Evolutionary conservation across 2,797 vertebrate genomes (phyloP), one percentile per base, ranked within the genome.

Genomic region (Pipistrellus nathusii): DNA sequence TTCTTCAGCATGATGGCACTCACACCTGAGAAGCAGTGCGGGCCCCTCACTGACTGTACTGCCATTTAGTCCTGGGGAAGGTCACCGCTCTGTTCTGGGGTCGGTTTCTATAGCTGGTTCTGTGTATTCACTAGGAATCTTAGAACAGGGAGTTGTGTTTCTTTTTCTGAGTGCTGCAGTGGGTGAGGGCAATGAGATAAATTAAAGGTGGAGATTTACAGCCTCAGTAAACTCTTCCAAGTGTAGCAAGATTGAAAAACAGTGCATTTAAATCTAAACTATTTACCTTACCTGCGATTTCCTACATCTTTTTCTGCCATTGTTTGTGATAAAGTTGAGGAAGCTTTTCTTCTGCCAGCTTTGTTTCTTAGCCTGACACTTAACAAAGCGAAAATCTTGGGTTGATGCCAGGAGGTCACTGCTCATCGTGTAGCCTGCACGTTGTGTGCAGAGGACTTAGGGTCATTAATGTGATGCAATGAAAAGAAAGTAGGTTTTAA

Each of bases 331-430:
- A 35, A 80, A 1, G 41, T 41, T 93, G 38, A 75, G 66, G 94
- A 94, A 88, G 8, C 18, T 77, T 80, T 94, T 85, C 91, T 87
- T 30, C 93, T 66, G 0, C 59, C 78, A 72, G 11, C 62, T 81
- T 97, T 80, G 13, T 85, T 97, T 96, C 78, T 96, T 75, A 89
- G 17, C 81, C 72, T 94, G 80, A 89, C 68, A 66, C 95, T 80
- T 88, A 91, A 27, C 88, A 78, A 83, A 90, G 66, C 77, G 90
- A 53, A 75, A 82, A 51, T 85, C 71, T 91, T 90, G 25, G 57
- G 41, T 94, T 93, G 53, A 83, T 94, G 81, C 85, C 51, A 68
- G 88, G 95, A 95, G 78, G 2, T 13, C 57, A 25, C 75, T 93
- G 38, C 73, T 80, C 92, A 32, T 0, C 48, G 27, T 82, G 59